A percentile compares a stretch with the other conserved stretches of the same genome.
Evolutionary conservation across 2,797 vertebrate genomes (phyloP).

Genomic region (Alectoris magna): DNA sequence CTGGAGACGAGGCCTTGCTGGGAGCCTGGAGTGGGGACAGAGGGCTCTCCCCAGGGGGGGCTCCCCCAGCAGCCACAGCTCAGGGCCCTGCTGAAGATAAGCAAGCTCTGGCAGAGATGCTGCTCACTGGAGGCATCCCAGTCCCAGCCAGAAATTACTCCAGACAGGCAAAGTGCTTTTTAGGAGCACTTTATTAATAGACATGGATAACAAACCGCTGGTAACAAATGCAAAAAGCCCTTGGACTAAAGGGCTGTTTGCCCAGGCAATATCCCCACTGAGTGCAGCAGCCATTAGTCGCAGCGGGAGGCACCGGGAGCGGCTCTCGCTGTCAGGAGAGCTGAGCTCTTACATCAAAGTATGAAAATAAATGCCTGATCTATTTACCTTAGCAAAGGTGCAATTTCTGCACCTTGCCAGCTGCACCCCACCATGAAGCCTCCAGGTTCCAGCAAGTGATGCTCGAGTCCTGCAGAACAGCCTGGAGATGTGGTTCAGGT

Average conservation of each 20-base stretch:
- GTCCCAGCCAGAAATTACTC: not conserved
- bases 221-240: not conserved
- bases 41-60: not conserved
- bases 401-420: not conserved
- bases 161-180: not conserved
- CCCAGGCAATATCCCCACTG: not conserved
- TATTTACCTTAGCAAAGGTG: not conserved
- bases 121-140: not conserved
- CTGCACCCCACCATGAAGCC: fast-evolving
- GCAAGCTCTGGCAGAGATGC: not conserved
- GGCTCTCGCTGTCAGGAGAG: not conserved
- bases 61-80: not conserved
- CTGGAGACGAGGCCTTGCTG: not conserved
- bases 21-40: not conserved
- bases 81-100: not conserved
- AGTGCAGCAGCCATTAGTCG: not conserved
- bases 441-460: fast-evolving
- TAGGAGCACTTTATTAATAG: not conserved
- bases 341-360: not conserved
- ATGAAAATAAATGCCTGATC: not conserved
- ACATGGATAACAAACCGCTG: not conserved
- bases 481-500: not conserved
- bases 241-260: not conserved
- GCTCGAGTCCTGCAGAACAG: not conserved
- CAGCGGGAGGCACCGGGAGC: not conserved